Percentiles rank a stretch among this genome's conserved stretches.
These are phyloP conservation scores for Phania funesta DNA, from an alignment of 2,888 invertebrate species.

Conservation along the genomic window DNA sequence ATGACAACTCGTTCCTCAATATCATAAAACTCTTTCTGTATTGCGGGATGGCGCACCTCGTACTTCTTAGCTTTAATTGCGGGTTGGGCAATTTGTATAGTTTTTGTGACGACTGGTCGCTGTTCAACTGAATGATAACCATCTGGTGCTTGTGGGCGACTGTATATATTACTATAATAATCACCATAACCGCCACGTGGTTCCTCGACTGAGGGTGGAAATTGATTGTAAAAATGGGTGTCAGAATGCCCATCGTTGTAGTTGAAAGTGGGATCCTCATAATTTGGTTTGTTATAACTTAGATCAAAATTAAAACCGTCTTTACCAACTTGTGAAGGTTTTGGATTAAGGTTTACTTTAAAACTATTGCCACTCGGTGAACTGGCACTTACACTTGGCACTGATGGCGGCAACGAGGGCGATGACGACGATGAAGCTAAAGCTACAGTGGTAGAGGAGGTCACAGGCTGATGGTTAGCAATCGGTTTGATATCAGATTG, in stretches of 20 bases:
- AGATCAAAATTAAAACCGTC: conserved; percentile 67
- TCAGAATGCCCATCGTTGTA: conserved; percentile 70
- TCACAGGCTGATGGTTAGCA: conserved; percentile 15
- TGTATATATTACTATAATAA: conserved; percentile 49
- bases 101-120: conserved; percentile 81
- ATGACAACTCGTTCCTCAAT: conserved; percentile 84
- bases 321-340: conserved; percentile 31
- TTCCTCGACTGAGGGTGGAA: conserved; percentile 72
- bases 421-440: conserved; percentile 38
- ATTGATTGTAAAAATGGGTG: conserved; percentile 72
- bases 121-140: conserved; percentile 70
- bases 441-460: conserved; percentile 37
- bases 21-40: conserved; percentile 84
- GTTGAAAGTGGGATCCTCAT: conserved; percentile 68
- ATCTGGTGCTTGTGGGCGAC: conserved; percentile 64
- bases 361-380: conserved; percentile 34
- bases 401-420: conserved; percentile 22
- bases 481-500: conserved; percentile 68
- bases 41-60: conserved; percentile 83
- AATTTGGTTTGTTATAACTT: conserved; percentile 72
- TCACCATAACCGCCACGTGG: conserved; percentile 72
- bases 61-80: conserved; percentile 82
- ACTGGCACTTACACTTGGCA: conserved; percentile 26
- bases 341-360: conserved; percentile 38
- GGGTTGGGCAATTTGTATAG: conserved; percentile 83